Base-by-base conservation (phyloP, 2,797 vertebrate genomes). In the Pygocentrus nattereri region DNA sequence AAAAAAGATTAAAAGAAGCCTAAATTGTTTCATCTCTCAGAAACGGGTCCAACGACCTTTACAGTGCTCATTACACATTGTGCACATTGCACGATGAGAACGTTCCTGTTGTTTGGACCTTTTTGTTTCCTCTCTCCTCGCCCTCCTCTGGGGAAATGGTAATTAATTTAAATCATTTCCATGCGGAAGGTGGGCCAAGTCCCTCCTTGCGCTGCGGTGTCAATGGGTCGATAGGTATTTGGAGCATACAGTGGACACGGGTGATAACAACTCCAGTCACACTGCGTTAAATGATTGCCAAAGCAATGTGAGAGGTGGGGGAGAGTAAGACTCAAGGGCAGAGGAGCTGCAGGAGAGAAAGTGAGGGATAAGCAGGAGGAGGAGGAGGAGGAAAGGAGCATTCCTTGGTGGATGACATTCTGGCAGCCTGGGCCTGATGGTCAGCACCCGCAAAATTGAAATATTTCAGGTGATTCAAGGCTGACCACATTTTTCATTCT, bases 11-110 rank as follows among this genome's bases (percentile, higher is more conserved):
- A 15, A 52, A 34, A 64, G 0, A 1, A 16, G 7, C 49, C 25
- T 91, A 93, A 94, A 93, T 92, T 89, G 91, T 93, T 94, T 94
- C 91, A 92, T 92, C 92, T 92, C 88, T 90, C 89, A 91, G 90
- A 93, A 94, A 94, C 92, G 91, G 91, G 90, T 93, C 91, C 94
- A 93, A 94, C 93, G 92, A 95, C 93, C 93, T 95, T 93, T 94
- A 88, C 62, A 85, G 84, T 87, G 87, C 91, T 94, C 92, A 91
- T 94, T 93, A 92, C 88, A 91, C 90, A 87, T 89, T 85, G 87
- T 83, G 88, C 89, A 84, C 89, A 91, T 92, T 92, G 89, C 89
- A 82, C 83, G 82, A 85, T 89, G 92, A 91, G 88, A 92, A 90
- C 87, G 89, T 86, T 91, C 85, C 88, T 90, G 89, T 93, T 94